These are phyloP conservation scores for Axis porcinus DNA, from an alignment of 2,113 vertebrate genomes.

Conservation along the genomic window DNA sequence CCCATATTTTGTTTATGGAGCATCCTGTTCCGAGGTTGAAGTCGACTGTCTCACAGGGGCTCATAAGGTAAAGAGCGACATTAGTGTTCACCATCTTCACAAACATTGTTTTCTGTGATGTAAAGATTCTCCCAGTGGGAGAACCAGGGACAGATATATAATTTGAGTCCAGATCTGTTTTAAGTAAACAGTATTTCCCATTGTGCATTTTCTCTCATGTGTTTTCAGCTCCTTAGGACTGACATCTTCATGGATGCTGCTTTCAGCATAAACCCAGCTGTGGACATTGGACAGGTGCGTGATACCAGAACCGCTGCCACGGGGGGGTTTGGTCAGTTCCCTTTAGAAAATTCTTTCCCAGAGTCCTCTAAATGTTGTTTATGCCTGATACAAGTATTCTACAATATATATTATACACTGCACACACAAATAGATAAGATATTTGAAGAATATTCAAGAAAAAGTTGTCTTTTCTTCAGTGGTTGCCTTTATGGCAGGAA, in stretches of 20 bases:
- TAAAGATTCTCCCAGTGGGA: background rate
- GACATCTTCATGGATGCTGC: conserved; percentile 88
- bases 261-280: conserved; percentile 87
- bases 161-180: background rate
- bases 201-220: background rate
- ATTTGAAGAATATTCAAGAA: background rate
- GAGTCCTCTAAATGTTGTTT: background rate
- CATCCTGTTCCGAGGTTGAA: conserved; percentile 87
- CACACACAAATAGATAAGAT: background rate
- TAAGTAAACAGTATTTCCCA: background rate
- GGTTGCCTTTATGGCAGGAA: background rate
- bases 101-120: background rate
- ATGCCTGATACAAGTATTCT: background rate
- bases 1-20: conserved; percentile 82
- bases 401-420: background rate
- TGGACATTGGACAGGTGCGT: conserved; percentile 90
- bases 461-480: background rate
- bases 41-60: conserved; percentile 89
- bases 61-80: conserved; percentile 80
- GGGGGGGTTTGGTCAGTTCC: background rate
- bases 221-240: conserved; percentile 83
- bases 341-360: background rate
- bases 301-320: background rate
- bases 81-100: background rate
- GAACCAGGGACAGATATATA: background rate